Percentiles rank a stretch among this genome's conserved stretches.
Conservation (phyloP, 2,797 vertebrate genomes). For the Anguilla anguilla region DNA sequence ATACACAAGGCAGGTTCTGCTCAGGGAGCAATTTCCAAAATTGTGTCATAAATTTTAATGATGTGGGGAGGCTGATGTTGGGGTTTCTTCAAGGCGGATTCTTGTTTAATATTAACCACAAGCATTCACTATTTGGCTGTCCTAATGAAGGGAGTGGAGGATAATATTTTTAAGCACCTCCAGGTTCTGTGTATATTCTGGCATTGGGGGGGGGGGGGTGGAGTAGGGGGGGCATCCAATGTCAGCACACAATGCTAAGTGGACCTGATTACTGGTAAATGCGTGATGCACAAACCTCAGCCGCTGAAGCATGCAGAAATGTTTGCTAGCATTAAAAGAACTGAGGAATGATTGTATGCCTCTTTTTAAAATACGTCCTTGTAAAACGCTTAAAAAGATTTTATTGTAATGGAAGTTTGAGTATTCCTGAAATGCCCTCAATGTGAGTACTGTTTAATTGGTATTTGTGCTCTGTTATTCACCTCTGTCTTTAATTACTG, state of each 20-base stretch:
- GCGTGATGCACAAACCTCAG: slow-evolving; percentile 10
- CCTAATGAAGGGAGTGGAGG: slow-evolving; percentile 13
- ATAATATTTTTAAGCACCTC: slow-evolving; percentile 19
- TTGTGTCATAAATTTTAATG: slow-evolving; percentile 71
- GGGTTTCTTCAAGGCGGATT: slow-evolving; percentile 65
- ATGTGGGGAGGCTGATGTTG: slow-evolving; percentile 66
- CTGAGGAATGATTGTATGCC: slow-evolving; percentile 20
- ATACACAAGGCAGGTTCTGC: slow-evolving; percentile 62
- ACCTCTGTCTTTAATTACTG: slow-evolving; percentile 14
- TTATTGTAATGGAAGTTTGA: slow-evolving; percentile 17
- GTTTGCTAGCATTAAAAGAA: slow-evolving; percentile 11
- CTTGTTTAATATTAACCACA: slow-evolving; percentile 65
- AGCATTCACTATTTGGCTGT: slow-evolving; percentile 52
- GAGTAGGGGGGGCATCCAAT: not conserved
- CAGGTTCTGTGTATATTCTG: slow-evolving; percentile 8
- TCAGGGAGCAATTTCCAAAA: slow-evolving; percentile 64
- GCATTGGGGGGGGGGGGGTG: not conserved
- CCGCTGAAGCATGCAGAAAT: slow-evolving; percentile 17
- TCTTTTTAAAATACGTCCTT: slow-evolving; percentile 15
- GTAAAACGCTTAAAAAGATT: slow-evolving; percentile 22
- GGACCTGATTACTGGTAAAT: slow-evolving; percentile 25
- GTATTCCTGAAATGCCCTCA: slow-evolving; percentile 14
- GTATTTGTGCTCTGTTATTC: not conserved
- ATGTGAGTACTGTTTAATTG: not conserved
- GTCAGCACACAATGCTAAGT: slow-evolving; percentile 14